These are phyloP conservation scores for Lacerta bilineata DNA, from an alignment of 2,797 vertebrate species.

Conservation along the genomic window DNA sequence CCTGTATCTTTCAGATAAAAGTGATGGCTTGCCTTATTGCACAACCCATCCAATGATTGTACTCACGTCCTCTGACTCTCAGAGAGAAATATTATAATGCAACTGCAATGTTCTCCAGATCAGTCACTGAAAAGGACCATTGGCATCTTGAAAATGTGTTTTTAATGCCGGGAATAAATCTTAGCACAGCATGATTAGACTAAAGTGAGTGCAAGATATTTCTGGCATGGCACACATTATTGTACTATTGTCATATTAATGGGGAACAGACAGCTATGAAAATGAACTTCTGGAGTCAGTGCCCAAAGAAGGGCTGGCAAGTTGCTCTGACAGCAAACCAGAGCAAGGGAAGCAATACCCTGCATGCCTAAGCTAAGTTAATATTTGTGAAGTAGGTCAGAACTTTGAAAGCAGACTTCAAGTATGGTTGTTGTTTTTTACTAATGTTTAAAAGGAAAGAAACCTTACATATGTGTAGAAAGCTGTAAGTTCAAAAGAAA, in stretches of 20 bases:
- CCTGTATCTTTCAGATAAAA: not conserved
- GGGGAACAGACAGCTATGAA: not conserved
- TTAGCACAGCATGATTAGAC: conserved; percentile 7
- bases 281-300: not conserved
- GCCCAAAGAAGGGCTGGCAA: accelerated
- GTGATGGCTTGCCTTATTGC: not conserved
- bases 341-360: not conserved
- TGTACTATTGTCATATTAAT: not conserved
- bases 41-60: not conserved
- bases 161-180: conserved; percentile 37
- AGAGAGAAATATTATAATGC: conserved; percentile 12
- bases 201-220: not conserved
- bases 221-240: not conserved
- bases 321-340: not conserved
- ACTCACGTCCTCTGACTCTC: not conserved
- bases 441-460: not conserved
- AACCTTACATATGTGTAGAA: not conserved
- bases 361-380: not conserved
- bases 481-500: not conserved
- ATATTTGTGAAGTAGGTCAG: not conserved
- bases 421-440: not conserved
- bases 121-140: conserved; percentile 18
- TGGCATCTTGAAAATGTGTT: conserved; percentile 29
- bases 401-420: not conserved
- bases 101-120: not conserved